Evolutionary conservation across 2,888 invertebrate genomes (phyloP).

Genomic region (Torymus auratus): DNA sequence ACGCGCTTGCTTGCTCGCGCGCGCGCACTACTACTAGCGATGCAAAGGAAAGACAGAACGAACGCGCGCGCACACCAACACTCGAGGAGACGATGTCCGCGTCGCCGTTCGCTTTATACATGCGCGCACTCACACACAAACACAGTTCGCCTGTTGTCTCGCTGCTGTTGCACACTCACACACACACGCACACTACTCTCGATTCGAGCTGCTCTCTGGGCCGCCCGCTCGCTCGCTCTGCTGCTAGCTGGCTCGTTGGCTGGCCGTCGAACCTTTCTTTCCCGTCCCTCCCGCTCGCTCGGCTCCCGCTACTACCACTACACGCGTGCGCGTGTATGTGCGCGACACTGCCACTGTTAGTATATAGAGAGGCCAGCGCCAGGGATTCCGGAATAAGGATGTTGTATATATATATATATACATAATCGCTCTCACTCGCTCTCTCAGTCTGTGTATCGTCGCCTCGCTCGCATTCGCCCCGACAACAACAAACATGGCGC

Average conservation of each 20-base stretch:
- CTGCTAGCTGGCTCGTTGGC: background rate
- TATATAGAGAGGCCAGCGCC: no score
- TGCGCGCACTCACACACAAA: background rate
- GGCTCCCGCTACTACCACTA: background rate
- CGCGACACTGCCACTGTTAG: no score
- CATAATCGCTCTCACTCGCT: slow-evolving; percentile 43
- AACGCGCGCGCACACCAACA: no score
- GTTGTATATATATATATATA: no score
- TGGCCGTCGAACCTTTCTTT: slow-evolving; percentile 54
- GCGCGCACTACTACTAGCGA: no score
- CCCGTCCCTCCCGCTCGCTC: background rate
- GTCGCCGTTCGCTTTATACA: no score
- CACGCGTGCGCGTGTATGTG: no score
- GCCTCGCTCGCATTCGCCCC: slow-evolving; percentile 9
- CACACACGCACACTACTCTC: slow-evolving; percentile 2
- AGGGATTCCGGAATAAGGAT: no score
- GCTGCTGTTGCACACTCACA: background rate
- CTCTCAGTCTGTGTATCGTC: slow-evolving; percentile 28
- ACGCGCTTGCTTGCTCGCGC: no score
- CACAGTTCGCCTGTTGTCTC: background rate
- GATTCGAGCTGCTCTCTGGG: slow-evolving; percentile 8
- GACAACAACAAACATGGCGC: slow-evolving; percentile 55
- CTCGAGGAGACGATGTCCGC: no score
- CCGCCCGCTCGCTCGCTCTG: background rate
- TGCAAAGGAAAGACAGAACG: no score